These are phyloP conservation scores for Melanerpes aurifrons DNA, from an alignment of 2,113 vertebrate genomes.

Conservation along the genomic window DNA sequence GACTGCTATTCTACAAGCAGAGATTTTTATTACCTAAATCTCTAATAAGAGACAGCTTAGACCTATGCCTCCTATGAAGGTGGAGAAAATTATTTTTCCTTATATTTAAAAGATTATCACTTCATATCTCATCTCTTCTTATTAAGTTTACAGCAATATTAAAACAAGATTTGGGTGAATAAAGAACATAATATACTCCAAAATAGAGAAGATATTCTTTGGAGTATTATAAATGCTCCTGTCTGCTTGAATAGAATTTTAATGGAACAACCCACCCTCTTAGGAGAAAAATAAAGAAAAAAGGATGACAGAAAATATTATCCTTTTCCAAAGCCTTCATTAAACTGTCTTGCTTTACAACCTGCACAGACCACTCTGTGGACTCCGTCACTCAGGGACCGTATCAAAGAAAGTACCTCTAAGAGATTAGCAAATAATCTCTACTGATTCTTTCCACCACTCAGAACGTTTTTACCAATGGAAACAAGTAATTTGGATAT, in stretches of 20 bases:
- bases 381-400: neutral
- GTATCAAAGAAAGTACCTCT: neutral
- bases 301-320: conserved; percentile 33
- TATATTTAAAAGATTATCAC: conserved; percentile 69
- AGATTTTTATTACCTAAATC: conserved; percentile 62
- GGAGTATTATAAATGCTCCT: conserved; percentile 57
- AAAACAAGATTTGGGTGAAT: conserved; percentile 75
- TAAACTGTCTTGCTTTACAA: conserved; percentile 8
- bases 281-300: neutral
- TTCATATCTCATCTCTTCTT: conserved; percentile 68
- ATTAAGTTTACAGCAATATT: conserved; percentile 76
- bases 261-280: conserved; percentile 49
- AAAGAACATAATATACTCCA: conserved; percentile 71
- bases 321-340: conserved; percentile 13
- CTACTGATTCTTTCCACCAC: neutral
- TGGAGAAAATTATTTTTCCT: conserved; percentile 69
- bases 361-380: neutral
- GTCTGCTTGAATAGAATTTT: conserved; percentile 66
- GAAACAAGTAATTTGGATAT: neutral
- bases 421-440: neutral
- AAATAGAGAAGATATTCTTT: conserved; percentile 59
- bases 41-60: conserved; percentile 69
- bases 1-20: conserved; percentile 43
- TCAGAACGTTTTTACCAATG: neutral
- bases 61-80: conserved; percentile 57